Evolutionary conservation across 2,888 invertebrate genomes (phyloP).

Genomic region (Kryphioiulus occultus): DNA sequence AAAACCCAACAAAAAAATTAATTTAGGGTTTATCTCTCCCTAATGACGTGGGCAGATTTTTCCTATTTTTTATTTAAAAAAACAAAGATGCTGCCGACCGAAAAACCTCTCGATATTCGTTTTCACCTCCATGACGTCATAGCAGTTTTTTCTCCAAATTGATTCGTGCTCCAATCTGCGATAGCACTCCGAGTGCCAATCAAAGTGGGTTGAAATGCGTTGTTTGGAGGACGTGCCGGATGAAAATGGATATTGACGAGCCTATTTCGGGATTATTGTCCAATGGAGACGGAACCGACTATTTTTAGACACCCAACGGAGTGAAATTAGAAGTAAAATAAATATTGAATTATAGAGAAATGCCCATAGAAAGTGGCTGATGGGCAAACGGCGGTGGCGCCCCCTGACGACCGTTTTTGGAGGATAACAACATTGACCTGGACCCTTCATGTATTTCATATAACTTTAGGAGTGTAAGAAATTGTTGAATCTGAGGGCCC

Average conservation of each 20-base stretch:
- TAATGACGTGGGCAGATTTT: not conserved
- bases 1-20: not conserved
- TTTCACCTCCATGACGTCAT: slow-evolving; percentile 18
- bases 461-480: too few relatives aligned
- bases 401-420: too few relatives aligned
- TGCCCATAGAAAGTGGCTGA: too few relatives aligned
- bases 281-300: not conserved
- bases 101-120: not conserved
- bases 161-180: not conserved
- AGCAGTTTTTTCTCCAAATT: not conserved
- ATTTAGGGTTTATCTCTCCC: not conserved
- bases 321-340: not conserved
- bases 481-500: too few relatives aligned
- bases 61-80: not conserved
- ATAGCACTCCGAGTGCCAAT: not conserved
- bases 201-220: not conserved
- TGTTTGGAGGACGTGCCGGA: not conserved
- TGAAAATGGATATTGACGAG: not conserved
- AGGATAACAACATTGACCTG: too few relatives aligned
- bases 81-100: not conserved
- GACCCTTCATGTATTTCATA: too few relatives aligned
- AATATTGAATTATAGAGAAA: not conserved
- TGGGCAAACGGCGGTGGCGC: too few relatives aligned
- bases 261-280: not conserved
- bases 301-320: not conserved